phyloP scores from a whole-genome alignment of 2,888 invertebrate species.

The Cybosia mesomella region DNA sequence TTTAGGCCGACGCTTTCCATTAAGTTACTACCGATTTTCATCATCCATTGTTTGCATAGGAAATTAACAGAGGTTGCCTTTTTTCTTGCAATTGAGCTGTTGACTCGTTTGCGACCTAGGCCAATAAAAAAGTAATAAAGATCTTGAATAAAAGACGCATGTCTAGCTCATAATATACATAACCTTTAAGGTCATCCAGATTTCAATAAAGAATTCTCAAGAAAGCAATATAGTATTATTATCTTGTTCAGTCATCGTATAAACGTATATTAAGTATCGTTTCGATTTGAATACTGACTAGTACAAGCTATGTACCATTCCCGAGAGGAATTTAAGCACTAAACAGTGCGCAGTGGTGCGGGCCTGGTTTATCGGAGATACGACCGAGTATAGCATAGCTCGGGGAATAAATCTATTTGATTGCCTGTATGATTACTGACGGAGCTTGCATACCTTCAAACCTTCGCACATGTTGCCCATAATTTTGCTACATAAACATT shows the following conservation, averaged over 20 bases:
- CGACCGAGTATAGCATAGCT: conserved; percentile 38
- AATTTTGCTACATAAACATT: conserved; percentile 38
- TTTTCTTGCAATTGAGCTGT: neutral
- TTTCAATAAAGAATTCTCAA: conserved; percentile 6
- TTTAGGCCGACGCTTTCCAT: neutral
- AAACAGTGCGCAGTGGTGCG: conserved; percentile 20
- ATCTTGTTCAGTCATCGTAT: neutral
- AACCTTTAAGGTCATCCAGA: conserved; percentile 5
- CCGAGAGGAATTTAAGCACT: conserved; percentile 24
- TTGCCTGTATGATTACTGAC: conserved; percentile 56
- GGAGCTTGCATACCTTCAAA: conserved; percentile 35
- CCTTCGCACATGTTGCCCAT: conserved; percentile 41
- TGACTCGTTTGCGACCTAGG: too few species aligned
- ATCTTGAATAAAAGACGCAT: neutral
- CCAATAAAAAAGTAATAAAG: neutral
- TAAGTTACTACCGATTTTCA: neutral
- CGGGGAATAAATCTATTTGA: conserved; percentile 63
- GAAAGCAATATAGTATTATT: conserved; percentile 15
- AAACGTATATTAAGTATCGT: conserved; percentile 17
- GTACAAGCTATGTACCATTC: conserved; percentile 22
- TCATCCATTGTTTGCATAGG: neutral
- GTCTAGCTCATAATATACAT: conserved; percentile 9
- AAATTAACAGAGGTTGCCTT: neutral
- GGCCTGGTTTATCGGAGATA: conserved; percentile 28
- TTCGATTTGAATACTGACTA: conserved; percentile 23